Base-by-base conservation (phyloP, 2,797 vertebrate genomes). In the Sebastes jordani region DNA sequence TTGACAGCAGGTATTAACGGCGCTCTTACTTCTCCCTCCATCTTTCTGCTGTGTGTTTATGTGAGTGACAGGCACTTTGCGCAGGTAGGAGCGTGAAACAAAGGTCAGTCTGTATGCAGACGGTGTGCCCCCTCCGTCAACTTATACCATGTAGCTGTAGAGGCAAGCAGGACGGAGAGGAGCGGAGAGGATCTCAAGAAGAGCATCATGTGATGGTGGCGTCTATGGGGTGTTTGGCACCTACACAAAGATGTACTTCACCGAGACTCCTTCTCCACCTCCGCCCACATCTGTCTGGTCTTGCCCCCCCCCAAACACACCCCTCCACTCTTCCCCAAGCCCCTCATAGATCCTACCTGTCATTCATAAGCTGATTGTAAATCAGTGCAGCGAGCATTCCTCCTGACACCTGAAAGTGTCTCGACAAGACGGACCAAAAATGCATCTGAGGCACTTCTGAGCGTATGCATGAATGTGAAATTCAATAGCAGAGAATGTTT, bases 1-100 rank as follows among this genome's bases (percentile, higher is more conserved):
- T 64, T 92, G 94, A 94, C 93, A 86, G 90, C 76, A 86, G 86
- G 87, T 89, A 90, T 93, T 93, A 91, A 81, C 64, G 29, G 23
- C n/a, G 6, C 73, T 80, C 78, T 69, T 68, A 66, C 25, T 22
- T 61, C 80, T 58, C 58, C 42, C 60, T 62, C 56, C 74, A 59
- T 85, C 68, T 78, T 76, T 88, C 82, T 86, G 81, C 86, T 68
- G 23, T 76, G 76, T 85, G 73, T 89, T 68, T 30, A 62, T 56
- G 65, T 84, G 76, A 87, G 62, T 86, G 90, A 86, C 86, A 67
- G 84, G 29, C 76, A 63, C 52, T 84, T 72, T 81, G 61, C 42
- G 29, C 70, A 56, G 71, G 73, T 61, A 65, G 36, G 55, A 68
- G 72, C 25, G 2, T 23, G 67, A 58, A 84, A 89, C 86, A 89